phyloP scores from a whole-genome alignment of 2,113 vertebrate species.

The Microcebus murinus region DNA sequence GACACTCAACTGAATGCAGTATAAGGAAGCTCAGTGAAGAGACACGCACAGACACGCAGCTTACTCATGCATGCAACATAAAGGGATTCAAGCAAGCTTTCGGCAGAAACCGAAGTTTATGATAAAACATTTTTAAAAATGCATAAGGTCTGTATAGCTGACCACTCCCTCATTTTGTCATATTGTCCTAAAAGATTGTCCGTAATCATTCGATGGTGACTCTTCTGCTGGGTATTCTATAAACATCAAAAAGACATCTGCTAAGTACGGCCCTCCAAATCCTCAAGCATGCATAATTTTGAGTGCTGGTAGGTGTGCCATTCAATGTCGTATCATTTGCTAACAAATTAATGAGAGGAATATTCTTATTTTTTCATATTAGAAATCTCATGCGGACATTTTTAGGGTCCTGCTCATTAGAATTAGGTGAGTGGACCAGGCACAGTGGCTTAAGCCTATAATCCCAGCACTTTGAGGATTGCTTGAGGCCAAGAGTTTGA shows the following conservation, averaged over 20 bases:
- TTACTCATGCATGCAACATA: not conserved
- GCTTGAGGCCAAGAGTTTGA: too few species aligned
- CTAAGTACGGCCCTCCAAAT: not conserved
- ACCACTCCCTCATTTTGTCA: not conserved
- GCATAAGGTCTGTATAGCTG: not conserved
- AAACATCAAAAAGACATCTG: not conserved
- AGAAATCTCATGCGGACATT: not conserved
- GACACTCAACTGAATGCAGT: accelerated
- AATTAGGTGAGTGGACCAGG: not conserved
- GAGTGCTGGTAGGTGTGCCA: not conserved
- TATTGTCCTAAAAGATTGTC: not conserved
- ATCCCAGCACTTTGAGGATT: too few species aligned
- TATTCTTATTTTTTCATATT: not conserved
- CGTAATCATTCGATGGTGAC: not conserved
- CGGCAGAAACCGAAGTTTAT: not conserved
- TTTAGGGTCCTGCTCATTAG: not conserved
- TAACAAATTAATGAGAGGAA: not conserved
- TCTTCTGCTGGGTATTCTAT: not conserved
- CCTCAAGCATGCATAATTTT: not conserved
- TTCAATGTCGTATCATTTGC: not conserved
- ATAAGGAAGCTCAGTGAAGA: not conserved
- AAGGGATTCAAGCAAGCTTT: not conserved
- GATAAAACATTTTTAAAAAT: not conserved
- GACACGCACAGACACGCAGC: not conserved
- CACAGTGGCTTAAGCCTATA: too few species aligned